phyloP scores from a whole-genome alignment of 2,797 vertebrate genomes.

The Neosalanx taihuensis region DNA sequence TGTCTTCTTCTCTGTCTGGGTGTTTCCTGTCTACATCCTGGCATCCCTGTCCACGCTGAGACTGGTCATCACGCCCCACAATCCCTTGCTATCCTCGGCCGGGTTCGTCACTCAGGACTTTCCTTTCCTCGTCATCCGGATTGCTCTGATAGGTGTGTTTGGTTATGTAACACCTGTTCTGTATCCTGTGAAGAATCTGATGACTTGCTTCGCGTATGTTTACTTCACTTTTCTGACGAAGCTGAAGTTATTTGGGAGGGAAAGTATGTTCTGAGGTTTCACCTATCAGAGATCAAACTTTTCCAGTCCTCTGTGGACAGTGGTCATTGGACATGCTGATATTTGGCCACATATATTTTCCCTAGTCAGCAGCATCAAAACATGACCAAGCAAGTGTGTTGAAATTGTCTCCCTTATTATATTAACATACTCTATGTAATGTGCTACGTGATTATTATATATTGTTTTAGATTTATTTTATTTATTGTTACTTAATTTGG shows the following conservation, averaged over 20 bases:
- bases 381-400: not conserved
- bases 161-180: conserved; percentile 74
- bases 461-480: conserved; percentile 33
- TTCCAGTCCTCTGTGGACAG: not conserved
- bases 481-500: conserved; percentile 43
- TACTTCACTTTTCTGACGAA: conserved; percentile 77
- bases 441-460: not conserved
- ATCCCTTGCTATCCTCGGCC: conserved; percentile 57
- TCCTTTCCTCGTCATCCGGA: conserved; percentile 76
- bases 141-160: conserved; percentile 66
- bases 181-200: conserved; percentile 75
- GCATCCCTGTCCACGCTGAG: conserved; percentile 75
- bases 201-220: conserved; percentile 70
- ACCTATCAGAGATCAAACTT: not conserved
- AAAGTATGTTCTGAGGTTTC: conserved; percentile 67
- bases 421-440: not conserved
- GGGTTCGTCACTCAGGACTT: conserved; percentile 75
- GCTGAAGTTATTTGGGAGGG: conserved; percentile 63
- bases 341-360: not conserved
- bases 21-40: conserved; percentile 75
- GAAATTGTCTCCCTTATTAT: not conserved
- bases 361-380: not conserved
- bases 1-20: conserved; percentile 73
- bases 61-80: conserved; percentile 63
- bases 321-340: not conserved